Evolutionary conservation across 2,888 invertebrate species (phyloP).

Genomic region (Acrobasis consociella): DNA sequence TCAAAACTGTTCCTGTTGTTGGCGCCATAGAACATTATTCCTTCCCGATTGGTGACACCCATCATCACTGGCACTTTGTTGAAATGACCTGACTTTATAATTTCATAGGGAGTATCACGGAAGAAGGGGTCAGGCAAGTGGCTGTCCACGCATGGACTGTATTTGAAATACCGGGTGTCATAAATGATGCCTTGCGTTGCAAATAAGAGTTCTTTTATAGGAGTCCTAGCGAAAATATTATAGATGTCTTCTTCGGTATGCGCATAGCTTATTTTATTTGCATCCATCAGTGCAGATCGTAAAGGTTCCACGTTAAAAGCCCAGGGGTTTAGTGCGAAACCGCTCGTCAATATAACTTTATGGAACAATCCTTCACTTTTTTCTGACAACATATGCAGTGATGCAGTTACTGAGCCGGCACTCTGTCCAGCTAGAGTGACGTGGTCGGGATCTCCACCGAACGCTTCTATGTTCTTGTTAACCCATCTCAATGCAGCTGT

Average conservation of each 20-base stretch:
- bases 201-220: constrained; percentile 48
- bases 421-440: constrained; percentile 73
- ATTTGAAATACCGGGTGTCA: constrained; percentile 65
- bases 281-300: constrained; percentile 54
- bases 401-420: constrained; percentile 65
- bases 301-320: constrained; percentile 61
- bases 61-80: constrained; percentile 66
- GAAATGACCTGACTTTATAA: constrained; percentile 60
- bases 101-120: constrained; percentile 60
- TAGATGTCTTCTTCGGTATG: constrained; percentile 46
- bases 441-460: constrained; percentile 74
- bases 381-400: constrained; percentile 65
- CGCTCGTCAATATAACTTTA: constrained; percentile 68
- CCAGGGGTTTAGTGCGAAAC: constrained; percentile 64
- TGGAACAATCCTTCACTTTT: constrained; percentile 65
- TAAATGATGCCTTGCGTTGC: constrained; percentile 55
- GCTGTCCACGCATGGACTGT: constrained; percentile 63
- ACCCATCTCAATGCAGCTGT: constrained; percentile 71
- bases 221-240: constrained; percentile 48
- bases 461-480: constrained; percentile 61
- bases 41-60: constrained; percentile 62
- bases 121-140: constrained; percentile 63
- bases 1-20: constrained; percentile 50
- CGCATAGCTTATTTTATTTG: constrained; percentile 50
- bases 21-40: constrained; percentile 64